These are phyloP conservation scores for Calliopsis andreniformis DNA, from an alignment of 1,140 invertebrate species.

Conservation along the genomic window DNA sequence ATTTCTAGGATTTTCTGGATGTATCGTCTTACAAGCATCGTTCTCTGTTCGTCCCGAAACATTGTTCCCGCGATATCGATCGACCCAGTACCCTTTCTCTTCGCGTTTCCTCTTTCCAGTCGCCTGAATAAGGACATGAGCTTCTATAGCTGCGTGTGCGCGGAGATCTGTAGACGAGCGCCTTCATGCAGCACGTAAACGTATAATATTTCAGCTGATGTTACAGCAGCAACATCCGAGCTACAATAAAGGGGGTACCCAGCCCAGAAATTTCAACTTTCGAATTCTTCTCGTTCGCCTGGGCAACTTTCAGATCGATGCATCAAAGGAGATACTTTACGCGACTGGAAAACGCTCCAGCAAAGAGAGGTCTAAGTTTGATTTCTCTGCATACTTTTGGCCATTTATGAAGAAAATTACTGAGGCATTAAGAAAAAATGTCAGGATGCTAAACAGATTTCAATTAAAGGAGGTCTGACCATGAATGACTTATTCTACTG, in stretches of 20 bases:
- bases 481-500: too few species aligned
- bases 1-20: constrained; percentile 31
- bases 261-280: constrained; percentile 7
- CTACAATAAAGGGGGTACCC: constrained; percentile 21
- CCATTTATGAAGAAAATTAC: background rate
- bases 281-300: constrained; percentile 5
- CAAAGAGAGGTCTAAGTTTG: background rate
- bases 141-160: constrained; percentile 21
- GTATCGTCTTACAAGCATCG: constrained; percentile 12
- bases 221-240: background rate
- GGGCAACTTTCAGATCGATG: background rate
- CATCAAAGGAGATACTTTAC: background rate
- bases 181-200: constrained; percentile 22
- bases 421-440: too few species aligned
- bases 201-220: constrained; percentile 39
- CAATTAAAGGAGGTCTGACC: too few species aligned
- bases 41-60: constrained; percentile 6
- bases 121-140: constrained; percentile 38
- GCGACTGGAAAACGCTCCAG: too few species aligned
- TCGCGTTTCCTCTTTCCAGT: constrained; percentile 15
- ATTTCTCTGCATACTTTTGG: background rate
- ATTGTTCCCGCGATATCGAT: constrained; percentile 39
- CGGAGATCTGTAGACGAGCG: constrained; percentile 15
- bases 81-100: background rate
- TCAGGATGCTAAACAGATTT: too few species aligned